Evolutionary conservation across 2,888 invertebrate genomes (phyloP).

Genomic region (Amblyjoppa fuscipennis): DNA sequence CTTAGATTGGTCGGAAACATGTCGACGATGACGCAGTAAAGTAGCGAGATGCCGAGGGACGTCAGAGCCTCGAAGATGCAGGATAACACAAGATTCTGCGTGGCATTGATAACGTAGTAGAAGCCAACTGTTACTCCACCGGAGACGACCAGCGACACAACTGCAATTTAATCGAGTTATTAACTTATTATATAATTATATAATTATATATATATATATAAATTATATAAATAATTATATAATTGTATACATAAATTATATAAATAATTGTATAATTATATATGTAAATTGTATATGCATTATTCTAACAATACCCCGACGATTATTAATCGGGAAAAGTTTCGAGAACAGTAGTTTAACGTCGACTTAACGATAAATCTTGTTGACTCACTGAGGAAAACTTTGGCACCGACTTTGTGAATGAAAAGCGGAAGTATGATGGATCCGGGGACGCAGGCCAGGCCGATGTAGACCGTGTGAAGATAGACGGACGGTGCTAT

Average conservation of each 20-base stretch:
- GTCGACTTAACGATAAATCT: not conserved
- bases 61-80: slow-evolving; percentile 93
- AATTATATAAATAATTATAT: not conserved
- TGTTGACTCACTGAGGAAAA: slow-evolving; percentile 90
- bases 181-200: not conserved
- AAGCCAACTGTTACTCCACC: slow-evolving; percentile 91
- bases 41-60: slow-evolving; percentile 92
- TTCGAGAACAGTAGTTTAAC: not conserved
- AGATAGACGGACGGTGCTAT: slow-evolving; percentile 90
- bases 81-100: slow-evolving; percentile 89
- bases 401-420: slow-evolving; percentile 92
- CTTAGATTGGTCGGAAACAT: slow-evolving; percentile 93
- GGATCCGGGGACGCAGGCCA: slow-evolving; percentile 93
- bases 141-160: slow-evolving; percentile 91
- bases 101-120: slow-evolving; percentile 91
- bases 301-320: not conserved
- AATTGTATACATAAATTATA: not conserved
- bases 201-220: not conserved
- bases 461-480: slow-evolving; percentile 92
- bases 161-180: slow-evolving; percentile 84
- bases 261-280: not conserved
- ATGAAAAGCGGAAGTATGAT: slow-evolving; percentile 92
- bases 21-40: slow-evolving; percentile 93
- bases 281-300: not conserved
- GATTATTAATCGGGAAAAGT: slow-evolving; percentile 7